phyloP scores from a whole-genome alignment of 2,888 invertebrate species.

The Aromia moschata region DNA sequence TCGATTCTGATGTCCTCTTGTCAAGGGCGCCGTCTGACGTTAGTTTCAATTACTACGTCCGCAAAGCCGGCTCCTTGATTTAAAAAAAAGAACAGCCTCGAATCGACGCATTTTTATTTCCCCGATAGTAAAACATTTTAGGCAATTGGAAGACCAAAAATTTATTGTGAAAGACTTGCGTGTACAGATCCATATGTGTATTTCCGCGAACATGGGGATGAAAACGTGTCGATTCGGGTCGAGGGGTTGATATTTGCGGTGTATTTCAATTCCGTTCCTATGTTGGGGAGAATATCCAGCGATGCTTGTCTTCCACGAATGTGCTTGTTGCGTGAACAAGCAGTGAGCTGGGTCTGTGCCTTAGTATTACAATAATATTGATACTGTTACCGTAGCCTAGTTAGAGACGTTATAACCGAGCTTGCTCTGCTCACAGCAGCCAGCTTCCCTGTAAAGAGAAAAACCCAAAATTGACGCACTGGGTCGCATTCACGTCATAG shows the following conservation, averaged over 20 bases:
- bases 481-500: slow-evolving; percentile 17
- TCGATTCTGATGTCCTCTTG: slow-evolving; percentile 33
- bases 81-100: not conserved
- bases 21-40: slow-evolving; percentile 39
- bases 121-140: not conserved
- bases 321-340: slow-evolving; percentile 61
- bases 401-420: slow-evolving; percentile 59
- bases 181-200: slow-evolving; percentile 4
- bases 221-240: slow-evolving; percentile 1
- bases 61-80: slow-evolving; percentile 33
- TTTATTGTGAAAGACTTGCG: not conserved
- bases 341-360: slow-evolving; percentile 65
- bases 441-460: slow-evolving; percentile 21
- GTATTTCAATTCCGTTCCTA: slow-evolving; percentile 61
- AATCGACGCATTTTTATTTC: not conserved
- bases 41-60: slow-evolving; percentile 54
- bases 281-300: slow-evolving; percentile 63
- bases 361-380: slow-evolving; percentile 65
- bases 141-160: slow-evolving; percentile 5
- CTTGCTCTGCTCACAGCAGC: slow-evolving; percentile 61
- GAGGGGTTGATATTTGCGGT: slow-evolving; percentile 36
- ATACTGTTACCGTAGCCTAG: slow-evolving; percentile 61
- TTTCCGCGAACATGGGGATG: slow-evolving; percentile 1
- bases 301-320: slow-evolving; percentile 63
- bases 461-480: slow-evolving; percentile 4